phyloP scores from a whole-genome alignment of 2,888 invertebrate species.

The Hypomecis punctinalis region DNA sequence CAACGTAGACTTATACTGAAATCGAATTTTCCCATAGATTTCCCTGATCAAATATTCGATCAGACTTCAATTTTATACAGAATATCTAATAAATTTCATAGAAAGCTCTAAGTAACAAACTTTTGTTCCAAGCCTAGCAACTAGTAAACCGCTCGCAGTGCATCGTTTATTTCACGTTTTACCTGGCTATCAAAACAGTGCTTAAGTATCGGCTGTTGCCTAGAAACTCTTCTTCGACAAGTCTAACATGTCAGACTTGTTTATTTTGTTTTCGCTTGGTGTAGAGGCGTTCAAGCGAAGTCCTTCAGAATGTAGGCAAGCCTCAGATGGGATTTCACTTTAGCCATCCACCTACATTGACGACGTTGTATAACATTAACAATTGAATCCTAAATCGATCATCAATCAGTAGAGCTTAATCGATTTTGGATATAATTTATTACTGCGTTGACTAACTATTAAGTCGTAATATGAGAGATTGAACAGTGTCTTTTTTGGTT shows the following conservation, averaged over 20 bases:
- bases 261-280: conserved; percentile 42
- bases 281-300: conserved; percentile 34
- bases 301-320: conserved; percentile 43
- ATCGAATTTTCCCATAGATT: too few species aligned
- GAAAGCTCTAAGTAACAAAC: too few species aligned
- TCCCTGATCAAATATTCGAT: too few species aligned
- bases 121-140: background rate
- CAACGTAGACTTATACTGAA: too few species aligned
- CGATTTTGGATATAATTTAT: background rate
- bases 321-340: conserved; percentile 48
- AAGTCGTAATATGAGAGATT: too few species aligned
- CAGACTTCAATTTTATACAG: too few species aligned
- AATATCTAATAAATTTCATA: too few species aligned
- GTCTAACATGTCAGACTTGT: conserved; percentile 32
- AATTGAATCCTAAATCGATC: background rate
- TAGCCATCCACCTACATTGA: conserved; percentile 25
- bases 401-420: background rate
- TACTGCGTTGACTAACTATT: too few species aligned
- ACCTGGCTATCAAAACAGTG: conserved; percentile 13
- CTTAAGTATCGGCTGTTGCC: conserved; percentile 13
- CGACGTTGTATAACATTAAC: conserved; percentile 48
- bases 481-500: too few species aligned
- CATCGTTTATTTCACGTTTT: background rate
- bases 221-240: conserved; percentile 22
- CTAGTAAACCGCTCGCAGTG: background rate